phyloP scores from a whole-genome alignment of 2,888 invertebrate genomes.

The Leptopilina syphax region DNA sequence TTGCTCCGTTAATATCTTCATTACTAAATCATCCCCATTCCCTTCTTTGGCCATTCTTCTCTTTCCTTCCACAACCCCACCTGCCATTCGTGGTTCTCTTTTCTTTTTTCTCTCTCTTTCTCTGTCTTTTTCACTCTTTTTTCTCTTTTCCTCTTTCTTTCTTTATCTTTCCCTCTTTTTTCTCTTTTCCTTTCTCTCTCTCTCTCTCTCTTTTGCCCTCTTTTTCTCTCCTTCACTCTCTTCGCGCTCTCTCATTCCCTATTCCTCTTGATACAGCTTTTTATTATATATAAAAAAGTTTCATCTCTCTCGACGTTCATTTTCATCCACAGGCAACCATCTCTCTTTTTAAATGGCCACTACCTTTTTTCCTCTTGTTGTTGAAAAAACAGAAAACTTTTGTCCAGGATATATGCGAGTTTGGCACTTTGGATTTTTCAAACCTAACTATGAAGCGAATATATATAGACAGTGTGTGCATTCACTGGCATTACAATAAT shows the following conservation, averaged over 20 bases:
- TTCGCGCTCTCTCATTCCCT: constrained; percentile 32
- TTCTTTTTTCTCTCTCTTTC: constrained; percentile 41
- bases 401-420: constrained; percentile 32
- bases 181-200: constrained; percentile 40
- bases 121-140: constrained; percentile 20
- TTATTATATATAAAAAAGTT: constrained; percentile 52
- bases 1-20: constrained; percentile 76
- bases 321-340: constrained; percentile 48
- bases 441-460: constrained; percentile 10
- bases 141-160: not conserved
- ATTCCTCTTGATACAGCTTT: constrained; percentile 41
- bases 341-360: constrained; percentile 55
- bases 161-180: constrained; percentile 40
- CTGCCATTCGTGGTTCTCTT: constrained; percentile 30
- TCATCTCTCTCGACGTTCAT: constrained; percentile 53
- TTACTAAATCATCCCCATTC: constrained; percentile 75
- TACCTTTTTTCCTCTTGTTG: constrained; percentile 35
- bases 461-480: not conserved
- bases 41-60: constrained; percentile 55
- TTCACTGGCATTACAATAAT: constrained; percentile 22
- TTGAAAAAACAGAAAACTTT: constrained; percentile 36
- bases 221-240: not conserved
- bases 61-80: constrained; percentile 40
- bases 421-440: constrained; percentile 16
- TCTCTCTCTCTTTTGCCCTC: not conserved